Percentiles rank a stretch among this genome's conserved stretches.
phyloP scores from a whole-genome alignment of 2,797 vertebrate species.

The Serranus cabrilla region DNA sequence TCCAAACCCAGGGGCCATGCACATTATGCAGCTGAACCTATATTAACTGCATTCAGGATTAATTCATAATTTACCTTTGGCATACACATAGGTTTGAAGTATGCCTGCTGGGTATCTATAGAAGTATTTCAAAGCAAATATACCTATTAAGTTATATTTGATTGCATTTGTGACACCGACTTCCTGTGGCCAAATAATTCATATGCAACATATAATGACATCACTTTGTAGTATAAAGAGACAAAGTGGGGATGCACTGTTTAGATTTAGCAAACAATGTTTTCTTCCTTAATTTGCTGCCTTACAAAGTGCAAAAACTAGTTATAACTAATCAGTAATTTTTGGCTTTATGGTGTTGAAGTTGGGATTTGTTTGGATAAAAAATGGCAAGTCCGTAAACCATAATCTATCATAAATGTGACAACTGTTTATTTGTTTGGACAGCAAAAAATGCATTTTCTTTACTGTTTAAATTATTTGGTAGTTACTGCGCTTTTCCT shows the following conservation, averaged over 20 bases:
- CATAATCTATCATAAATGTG: too few relatives aligned
- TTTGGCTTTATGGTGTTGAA: too few relatives aligned
- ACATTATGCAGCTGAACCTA: constrained; percentile 61
- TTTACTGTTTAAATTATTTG: too few relatives aligned
- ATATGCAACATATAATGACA: constrained; percentile 29
- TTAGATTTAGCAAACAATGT: neutral
- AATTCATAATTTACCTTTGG: constrained; percentile 30
- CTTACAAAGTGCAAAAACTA: too few relatives aligned
- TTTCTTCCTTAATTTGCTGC: neutral
- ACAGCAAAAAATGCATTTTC: too few relatives aligned
- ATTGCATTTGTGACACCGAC: constrained; percentile 39
- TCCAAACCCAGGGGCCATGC: constrained; percentile 47
- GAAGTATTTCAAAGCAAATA: constrained; percentile 33
- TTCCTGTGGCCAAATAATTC: constrained; percentile 34
- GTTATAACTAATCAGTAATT: too few relatives aligned
- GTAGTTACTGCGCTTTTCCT: too few relatives aligned
- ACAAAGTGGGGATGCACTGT: neutral
- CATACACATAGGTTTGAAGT: constrained; percentile 23
- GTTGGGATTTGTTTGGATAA: too few relatives aligned
- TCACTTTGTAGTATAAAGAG: constrained; percentile 16
- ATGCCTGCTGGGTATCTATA: constrained; percentile 1
- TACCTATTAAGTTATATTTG: neutral
- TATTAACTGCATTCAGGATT: constrained; percentile 49
- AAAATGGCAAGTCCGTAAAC: too few relatives aligned
- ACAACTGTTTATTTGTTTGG: too few relatives aligned